These are phyloP conservation scores for Atherinosoma microstoma DNA, from an alignment of 2,797 vertebrate species.

Conservation along the genomic window DNA sequence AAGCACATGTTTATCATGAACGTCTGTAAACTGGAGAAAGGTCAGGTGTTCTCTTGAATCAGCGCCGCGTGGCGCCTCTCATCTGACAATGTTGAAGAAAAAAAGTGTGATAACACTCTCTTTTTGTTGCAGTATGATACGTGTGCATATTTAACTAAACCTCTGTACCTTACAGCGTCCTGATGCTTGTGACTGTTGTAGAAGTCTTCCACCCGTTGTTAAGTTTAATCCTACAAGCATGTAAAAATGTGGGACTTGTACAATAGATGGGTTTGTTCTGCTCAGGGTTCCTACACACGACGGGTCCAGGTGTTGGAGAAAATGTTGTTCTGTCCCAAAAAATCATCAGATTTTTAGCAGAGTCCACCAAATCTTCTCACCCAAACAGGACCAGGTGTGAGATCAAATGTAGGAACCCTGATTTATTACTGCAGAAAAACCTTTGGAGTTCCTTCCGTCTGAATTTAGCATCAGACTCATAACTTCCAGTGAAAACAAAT, in stretches of 20 bases:
- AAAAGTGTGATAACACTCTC: slow-evolving; percentile 39
- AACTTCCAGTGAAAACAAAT: not conserved
- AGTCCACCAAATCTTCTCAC: slow-evolving; percentile 1
- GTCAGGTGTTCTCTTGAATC: slow-evolving; percentile 48
- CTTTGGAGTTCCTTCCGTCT: slow-evolving; percentile 11
- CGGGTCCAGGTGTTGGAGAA: not conserved
- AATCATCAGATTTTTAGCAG: not conserved
- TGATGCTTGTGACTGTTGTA: slow-evolving; percentile 45
- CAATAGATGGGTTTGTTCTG: slow-evolving; percentile 31
- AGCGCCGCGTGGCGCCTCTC: slow-evolving; percentile 53
- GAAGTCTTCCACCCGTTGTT: slow-evolving; percentile 57
- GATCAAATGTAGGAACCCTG: slow-evolving; percentile 19
- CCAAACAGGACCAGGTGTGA: slow-evolving; percentile 1
- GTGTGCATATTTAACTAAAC: slow-evolving; percentile 55
- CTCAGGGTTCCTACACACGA: slow-evolving; percentile 19
- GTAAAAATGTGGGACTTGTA: slow-evolving; percentile 41
- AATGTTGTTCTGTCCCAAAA: not conserved
- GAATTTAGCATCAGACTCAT: not conserved
- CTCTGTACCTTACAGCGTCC: slow-evolving; percentile 33
- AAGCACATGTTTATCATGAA: slow-evolving; percentile 1
- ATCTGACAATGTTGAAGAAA: slow-evolving; percentile 57
- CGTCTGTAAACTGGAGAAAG: slow-evolving; percentile 5
- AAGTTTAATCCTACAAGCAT: slow-evolving; percentile 45
- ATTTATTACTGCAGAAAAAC: slow-evolving; percentile 27
- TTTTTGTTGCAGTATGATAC: slow-evolving; percentile 56